Conservation (phyloP, 2,113 vertebrate genomes). For the Sander vitreus region DNA sequence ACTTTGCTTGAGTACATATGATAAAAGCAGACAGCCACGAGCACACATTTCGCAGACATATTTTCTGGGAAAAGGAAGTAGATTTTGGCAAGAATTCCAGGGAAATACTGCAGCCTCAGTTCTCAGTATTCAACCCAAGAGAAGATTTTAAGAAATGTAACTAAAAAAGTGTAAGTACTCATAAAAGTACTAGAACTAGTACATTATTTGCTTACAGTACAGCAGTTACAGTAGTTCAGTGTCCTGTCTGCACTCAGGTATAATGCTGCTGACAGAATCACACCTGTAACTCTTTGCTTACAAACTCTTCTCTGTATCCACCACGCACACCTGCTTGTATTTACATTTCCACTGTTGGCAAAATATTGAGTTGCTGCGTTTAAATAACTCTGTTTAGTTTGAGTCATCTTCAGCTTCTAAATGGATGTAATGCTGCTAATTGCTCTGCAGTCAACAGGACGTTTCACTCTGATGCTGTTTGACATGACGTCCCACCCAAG, state of each 20-base stretch:
- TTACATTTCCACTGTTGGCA: conserved; percentile 41
- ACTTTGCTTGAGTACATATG: too few relatives aligned
- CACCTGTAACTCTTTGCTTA: conserved; percentile 43
- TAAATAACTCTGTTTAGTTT: conserved; percentile 16
- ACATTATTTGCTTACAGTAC: neutral
- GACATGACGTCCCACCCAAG: conserved; percentile 57
- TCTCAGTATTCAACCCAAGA: neutral
- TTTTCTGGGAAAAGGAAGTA: neutral
- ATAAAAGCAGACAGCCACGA: too few relatives aligned
- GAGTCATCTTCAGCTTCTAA: conserved; percentile 6
- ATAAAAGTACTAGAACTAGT: conserved; percentile 3
- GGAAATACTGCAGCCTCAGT: too few relatives aligned
- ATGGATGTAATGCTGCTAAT: conserved; percentile 16
- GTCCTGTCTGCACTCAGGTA: conserved; percentile 34
- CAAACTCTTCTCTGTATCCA: conserved; percentile 25
- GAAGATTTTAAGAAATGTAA: neutral
- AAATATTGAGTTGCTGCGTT: conserved; percentile 28
- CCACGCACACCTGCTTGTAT: conserved; percentile 29
- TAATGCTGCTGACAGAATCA: conserved; percentile 28
- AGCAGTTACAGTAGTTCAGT: conserved; percentile 16
- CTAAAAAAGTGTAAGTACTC: neutral
- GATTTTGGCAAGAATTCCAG: neutral
- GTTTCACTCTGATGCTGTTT: conserved; percentile 36
- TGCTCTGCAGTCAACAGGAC: conserved; percentile 11
- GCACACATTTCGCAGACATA: too few relatives aligned